These are phyloP conservation scores for Cirrhinus molitorella DNA, from an alignment of 2,797 vertebrate genomes.

Conservation along the genomic window DNA sequence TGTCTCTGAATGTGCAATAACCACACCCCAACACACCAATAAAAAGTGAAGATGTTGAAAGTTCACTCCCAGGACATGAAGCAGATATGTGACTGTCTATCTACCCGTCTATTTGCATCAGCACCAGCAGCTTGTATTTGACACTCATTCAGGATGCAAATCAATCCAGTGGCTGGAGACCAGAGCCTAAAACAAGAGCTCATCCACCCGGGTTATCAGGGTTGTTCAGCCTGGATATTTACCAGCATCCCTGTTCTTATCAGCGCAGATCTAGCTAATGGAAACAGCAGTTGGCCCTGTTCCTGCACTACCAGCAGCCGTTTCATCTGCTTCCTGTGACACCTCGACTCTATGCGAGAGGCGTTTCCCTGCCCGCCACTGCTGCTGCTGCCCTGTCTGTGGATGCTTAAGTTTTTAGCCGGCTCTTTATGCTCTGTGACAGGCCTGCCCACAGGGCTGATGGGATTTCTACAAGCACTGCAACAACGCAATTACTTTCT, in stretches of 20 bases:
- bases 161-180: not conserved
- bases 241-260: slow-evolving; percentile 63
- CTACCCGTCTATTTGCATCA: slow-evolving; percentile 9
- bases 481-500: slow-evolving; percentile 75
- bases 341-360: slow-evolving; percentile 15
- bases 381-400: slow-evolving; percentile 62
- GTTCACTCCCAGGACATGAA: not conserved
- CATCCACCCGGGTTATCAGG: slow-evolving; percentile 1
- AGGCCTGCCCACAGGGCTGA: slow-evolving; percentile 69
- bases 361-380: slow-evolving; percentile 14
- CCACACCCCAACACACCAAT: not conserved
- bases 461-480: slow-evolving; percentile 69
- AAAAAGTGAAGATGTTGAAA: not conserved
- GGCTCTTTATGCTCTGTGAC: slow-evolving; percentile 72
- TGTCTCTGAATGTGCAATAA: not conserved
- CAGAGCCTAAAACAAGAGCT: slow-evolving; percentile 18
- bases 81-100: not conserved
- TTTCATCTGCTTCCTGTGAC: slow-evolving; percentile 37
- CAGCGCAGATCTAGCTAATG: slow-evolving; percentile 70
- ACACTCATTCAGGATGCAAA: slow-evolving; percentile 18
- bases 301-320: slow-evolving; percentile 3
- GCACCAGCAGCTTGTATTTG: not conserved
- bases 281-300: slow-evolving; percentile 55
- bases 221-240: slow-evolving; percentile 18
- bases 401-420: slow-evolving; percentile 68